These are phyloP conservation scores for Scaptomyza pallida DNA, from an alignment of 1,140 invertebrate species.

Conservation along the genomic window DNA sequence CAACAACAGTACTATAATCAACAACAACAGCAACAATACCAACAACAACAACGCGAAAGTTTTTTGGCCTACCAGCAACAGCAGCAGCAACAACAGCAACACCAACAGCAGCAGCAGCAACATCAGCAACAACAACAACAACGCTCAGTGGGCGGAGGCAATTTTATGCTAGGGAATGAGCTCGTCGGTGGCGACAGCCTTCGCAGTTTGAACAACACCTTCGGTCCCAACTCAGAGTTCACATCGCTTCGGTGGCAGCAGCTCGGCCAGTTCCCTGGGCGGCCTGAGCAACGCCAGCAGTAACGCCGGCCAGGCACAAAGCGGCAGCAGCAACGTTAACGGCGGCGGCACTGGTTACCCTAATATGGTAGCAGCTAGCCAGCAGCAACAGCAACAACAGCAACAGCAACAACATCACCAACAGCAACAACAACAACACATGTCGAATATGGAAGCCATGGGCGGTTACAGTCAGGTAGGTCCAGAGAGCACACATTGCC, in stretches of 20 bases:
- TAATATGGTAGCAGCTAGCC: slow-evolving; percentile 68
- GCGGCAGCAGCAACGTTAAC: slow-evolving; percentile 27
- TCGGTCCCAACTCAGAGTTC: slow-evolving; percentile 81
- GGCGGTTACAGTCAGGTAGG: slow-evolving; percentile 80
- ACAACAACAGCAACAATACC: slow-evolving; percentile 70
- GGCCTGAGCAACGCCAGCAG: slow-evolving; percentile 70
- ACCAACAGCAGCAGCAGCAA: slow-evolving; percentile 53
- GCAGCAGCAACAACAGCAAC: slow-evolving; percentile 45
- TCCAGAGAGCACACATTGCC: neutral
- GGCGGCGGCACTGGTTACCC: slow-evolving; percentile 42
- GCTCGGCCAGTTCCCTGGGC: slow-evolving; percentile 48
- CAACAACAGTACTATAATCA: slow-evolving; percentile 62
- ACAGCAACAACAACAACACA: slow-evolving; percentile 65
- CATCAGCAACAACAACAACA: slow-evolving; percentile 60
- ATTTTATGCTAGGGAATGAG: slow-evolving; percentile 79
- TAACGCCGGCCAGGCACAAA: slow-evolving; percentile 52
- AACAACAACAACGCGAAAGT: slow-evolving; percentile 61
- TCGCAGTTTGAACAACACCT: slow-evolving; percentile 80
- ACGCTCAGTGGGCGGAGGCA: slow-evolving; percentile 49
- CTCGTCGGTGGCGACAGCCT: slow-evolving; percentile 77
- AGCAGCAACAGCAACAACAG: slow-evolving; percentile 57
- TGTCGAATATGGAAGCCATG: slow-evolving; percentile 81
- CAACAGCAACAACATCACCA: slow-evolving; percentile 40
- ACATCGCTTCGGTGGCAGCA: slow-evolving; percentile 58
- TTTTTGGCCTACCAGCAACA: slow-evolving; percentile 68